These are phyloP conservation scores for Pilophorus perplexus DNA, from an alignment of 2,888 invertebrate species.

Conservation along the genomic window DNA sequence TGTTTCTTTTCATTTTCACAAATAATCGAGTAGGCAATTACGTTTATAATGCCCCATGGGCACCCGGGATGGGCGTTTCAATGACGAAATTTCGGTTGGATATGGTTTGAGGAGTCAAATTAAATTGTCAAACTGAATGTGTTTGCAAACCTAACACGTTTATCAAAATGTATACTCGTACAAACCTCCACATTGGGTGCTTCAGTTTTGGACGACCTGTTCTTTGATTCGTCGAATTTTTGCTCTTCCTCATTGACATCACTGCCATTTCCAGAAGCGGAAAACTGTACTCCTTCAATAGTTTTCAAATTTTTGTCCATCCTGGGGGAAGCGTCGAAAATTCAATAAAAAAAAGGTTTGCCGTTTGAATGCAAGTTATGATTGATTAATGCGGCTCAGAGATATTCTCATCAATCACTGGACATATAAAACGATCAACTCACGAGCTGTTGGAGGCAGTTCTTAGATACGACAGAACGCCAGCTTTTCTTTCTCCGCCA, in stretches of 20 bases:
- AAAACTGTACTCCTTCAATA: slow-evolving; percentile 25
- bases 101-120: too few species aligned
- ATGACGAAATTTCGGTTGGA: too few species aligned
- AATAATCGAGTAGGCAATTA: too few species aligned
- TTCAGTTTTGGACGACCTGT: slow-evolving; percentile 9
- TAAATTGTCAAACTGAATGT: too few species aligned
- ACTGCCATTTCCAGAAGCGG: neutral
- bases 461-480: slow-evolving; percentile 42
- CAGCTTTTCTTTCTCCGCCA: slow-evolving; percentile 8
- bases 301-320: slow-evolving; percentile 29
- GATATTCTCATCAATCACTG: neutral
- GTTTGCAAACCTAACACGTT: too few species aligned
- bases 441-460: slow-evolving; percentile 40
- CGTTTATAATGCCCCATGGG: too few species aligned
- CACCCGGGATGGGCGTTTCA: too few species aligned
- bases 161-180: neutral
- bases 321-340: too few species aligned
- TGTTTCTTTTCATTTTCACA: too few species aligned
- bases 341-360: neutral
- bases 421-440: neutral
- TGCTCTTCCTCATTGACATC: slow-evolving; percentile 18
- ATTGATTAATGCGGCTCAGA: too few species aligned
- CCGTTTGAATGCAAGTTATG: too few species aligned
- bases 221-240: slow-evolving; percentile 8
- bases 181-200: slow-evolving; percentile 17